These are phyloP conservation scores for Pristionchus japonicus DNA, from an alignment of 2,888 invertebrate genomes.

Conservation along the genomic window DNA sequence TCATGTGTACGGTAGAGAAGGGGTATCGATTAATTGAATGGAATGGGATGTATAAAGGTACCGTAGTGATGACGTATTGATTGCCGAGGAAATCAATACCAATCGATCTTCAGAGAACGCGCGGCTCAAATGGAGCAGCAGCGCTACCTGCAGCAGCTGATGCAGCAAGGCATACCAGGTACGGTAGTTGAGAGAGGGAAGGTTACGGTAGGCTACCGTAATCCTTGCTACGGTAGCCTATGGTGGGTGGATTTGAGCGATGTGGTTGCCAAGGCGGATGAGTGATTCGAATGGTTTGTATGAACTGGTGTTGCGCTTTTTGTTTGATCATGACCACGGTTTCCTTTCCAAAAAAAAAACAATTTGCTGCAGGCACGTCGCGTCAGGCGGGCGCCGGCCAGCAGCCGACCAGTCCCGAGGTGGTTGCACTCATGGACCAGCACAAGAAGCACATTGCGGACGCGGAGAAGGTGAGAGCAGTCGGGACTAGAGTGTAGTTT, in stretches of 20 bases:
- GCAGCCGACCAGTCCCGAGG: too few relatives aligned
- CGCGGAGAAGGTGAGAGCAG: too few relatives aligned
- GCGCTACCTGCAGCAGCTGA: background rate
- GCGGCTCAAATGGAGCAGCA: background rate
- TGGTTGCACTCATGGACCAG: too few relatives aligned
- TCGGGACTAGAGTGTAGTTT: background rate
- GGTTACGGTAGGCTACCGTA: background rate
- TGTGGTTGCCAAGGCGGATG: background rate
- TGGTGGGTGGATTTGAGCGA: background rate
- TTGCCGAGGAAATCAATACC: background rate
- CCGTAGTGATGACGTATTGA: too few relatives aligned
- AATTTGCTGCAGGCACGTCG: background rate
- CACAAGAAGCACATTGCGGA: too few relatives aligned
- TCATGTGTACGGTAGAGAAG: too few relatives aligned
- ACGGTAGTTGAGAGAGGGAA: background rate
- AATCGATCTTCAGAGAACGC: background rate
- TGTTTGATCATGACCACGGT: background rate
- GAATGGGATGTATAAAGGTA: background rate
- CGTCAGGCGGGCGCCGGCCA: too few relatives aligned
- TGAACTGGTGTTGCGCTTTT: background rate
- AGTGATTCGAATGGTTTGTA: background rate
- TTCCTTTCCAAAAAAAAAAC: too few relatives aligned
- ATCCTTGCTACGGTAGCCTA: background rate
- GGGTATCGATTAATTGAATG: background rate
- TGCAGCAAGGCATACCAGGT: background rate